Conservation (phyloP, 64 coral and sea anemone genomes). For the Montipora capricornis region DNA sequence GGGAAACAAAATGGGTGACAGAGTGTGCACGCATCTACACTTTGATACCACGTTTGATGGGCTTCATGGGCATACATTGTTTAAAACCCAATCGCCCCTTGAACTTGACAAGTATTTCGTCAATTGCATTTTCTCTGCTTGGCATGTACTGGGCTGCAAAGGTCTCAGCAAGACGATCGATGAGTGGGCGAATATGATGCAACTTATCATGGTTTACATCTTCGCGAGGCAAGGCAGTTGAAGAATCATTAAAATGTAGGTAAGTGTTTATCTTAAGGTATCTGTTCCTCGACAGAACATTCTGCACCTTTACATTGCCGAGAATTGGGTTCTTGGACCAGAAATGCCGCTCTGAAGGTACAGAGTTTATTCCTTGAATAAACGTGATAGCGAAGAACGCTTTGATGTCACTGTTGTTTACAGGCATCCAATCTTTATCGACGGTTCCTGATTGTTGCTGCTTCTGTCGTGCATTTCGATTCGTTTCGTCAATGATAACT, state of each 20-base stretch:
- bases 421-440: no score
- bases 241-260: background rate
- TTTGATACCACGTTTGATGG: conserved; percentile 35
- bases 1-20: no score
- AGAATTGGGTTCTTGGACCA: background rate
- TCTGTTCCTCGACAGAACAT: background rate
- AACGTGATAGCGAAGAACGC: no score
- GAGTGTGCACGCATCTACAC: conserved; percentile 36
- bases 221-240: no score
- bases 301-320: background rate
- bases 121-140: conserved; percentile 10
- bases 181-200: no score
- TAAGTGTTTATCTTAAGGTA: conserved; percentile 5
- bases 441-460: background rate
- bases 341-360: conserved; percentile 20
- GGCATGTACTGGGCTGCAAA: no score
- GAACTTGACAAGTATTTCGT: conserved; percentile 38
- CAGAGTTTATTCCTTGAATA: background rate
- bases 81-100: conserved; percentile 29
- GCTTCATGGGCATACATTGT: conserved; percentile 64
- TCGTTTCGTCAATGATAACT: background rate
- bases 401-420: no score
- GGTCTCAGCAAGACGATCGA: no score
- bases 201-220: no score
- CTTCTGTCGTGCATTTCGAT: background rate